phyloP scores from a whole-genome alignment of 2,888 invertebrate genomes.

The Hoplodrina ambigua region DNA sequence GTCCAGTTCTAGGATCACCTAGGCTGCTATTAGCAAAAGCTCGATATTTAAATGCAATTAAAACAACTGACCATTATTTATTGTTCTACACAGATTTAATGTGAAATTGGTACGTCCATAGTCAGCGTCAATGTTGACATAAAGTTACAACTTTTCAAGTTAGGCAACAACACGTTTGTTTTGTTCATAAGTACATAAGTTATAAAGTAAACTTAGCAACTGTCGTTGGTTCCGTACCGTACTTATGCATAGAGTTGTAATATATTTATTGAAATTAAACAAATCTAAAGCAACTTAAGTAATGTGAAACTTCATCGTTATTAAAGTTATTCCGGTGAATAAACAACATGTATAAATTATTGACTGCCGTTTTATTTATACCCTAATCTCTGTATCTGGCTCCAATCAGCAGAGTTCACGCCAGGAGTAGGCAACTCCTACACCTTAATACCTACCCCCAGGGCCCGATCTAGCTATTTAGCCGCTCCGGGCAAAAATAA shows the following conservation, averaged over 20 bases:
- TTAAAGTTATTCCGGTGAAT: conserved; percentile 84
- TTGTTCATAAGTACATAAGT: conserved; percentile 40
- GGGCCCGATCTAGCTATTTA: too few relatives aligned
- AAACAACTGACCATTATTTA: not conserved
- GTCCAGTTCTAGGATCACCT: too few relatives aligned
- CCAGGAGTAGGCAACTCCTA: too few relatives aligned
- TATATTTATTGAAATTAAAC: conserved; percentile 82
- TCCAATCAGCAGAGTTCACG: too few relatives aligned
- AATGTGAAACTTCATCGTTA: conserved; percentile 77
- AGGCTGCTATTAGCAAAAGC: too few relatives aligned
- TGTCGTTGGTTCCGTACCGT: conserved; percentile 53
- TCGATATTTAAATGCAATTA: not conserved
- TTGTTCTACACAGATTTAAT: not conserved
- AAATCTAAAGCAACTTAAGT: conserved; percentile 72
- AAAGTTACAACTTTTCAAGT: conserved; percentile 7
- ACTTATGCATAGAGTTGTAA: conserved; percentile 82
- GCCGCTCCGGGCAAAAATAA: too few relatives aligned
- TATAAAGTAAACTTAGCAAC: conserved; percentile 56
- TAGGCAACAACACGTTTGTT: conserved; percentile 11
- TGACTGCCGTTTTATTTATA: conserved; percentile 66
- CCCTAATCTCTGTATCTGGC: not conserved
- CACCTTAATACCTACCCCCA: too few relatives aligned
- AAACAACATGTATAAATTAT: conserved; percentile 84
- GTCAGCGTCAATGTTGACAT: conserved; percentile 34
- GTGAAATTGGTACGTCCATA: conserved; percentile 8